Evolutionary conservation across 2,888 invertebrate genomes (phyloP), one percentile per base, ranked within the genome.

Genomic region (Drosophila tripunctata): DNA sequence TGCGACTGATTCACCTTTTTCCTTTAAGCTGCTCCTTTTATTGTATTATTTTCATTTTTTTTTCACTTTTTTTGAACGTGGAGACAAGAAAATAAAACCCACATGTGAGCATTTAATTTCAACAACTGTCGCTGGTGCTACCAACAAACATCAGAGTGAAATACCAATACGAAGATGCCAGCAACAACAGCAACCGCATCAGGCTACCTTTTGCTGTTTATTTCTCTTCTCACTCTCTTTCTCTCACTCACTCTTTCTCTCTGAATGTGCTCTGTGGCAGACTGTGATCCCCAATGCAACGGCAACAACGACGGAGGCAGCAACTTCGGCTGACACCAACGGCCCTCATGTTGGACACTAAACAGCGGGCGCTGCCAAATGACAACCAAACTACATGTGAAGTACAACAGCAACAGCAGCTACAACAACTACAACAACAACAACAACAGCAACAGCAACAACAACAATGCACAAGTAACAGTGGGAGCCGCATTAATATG

Each of bases 91-190:
- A 75, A 76, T 78, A 86, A 89, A 89, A 83, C 83, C 89, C 88
- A 89, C 88, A 89, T 88, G 89, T 89, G 89, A 88, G 89, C 89
- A 88, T 88, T 88, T 89, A 88, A 88, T 88, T 88, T 88, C 89
- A 89, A 85, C 89, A 88, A 88, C 88, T 88, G 88, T 89, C 87
- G 84, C 74, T 67, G 73, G 45, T 58, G 66, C 87, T 77, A 68
- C 60, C 63, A 76, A 60, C 73, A 66, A 41, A 70, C 84, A 66
- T 62, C 60, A 66, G 62, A 70, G 70, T 43, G 67, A 70, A 80
- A 81, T 87, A 71, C 81, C 87, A 84, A 81, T 80, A 76, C 67
- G 50, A 30, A 40, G 38, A 51, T 19, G 8, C 27, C 36, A 76
- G 47, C 44, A 50, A n/a, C n/a, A 12, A 48, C 36, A 47, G 31